Conservation (phyloP, 1,140 invertebrate species). For the Bombus ignitus region DNA sequence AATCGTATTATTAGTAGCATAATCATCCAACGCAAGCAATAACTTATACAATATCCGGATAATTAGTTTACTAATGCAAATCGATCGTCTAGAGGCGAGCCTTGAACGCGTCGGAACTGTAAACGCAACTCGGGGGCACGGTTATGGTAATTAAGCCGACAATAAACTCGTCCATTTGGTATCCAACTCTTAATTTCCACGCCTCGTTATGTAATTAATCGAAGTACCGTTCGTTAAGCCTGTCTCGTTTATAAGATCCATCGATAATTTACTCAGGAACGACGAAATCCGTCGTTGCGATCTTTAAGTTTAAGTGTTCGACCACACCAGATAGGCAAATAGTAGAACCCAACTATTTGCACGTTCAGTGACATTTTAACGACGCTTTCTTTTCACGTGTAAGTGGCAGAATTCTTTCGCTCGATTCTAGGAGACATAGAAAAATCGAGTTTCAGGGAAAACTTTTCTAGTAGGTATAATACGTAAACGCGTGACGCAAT, state of each 20-base stretch:
- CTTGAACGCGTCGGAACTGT: conserved; percentile 68
- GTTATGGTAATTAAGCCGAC: conserved; percentile 74
- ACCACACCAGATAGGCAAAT: background rate
- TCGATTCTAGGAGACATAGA: background rate
- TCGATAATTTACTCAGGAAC: background rate
- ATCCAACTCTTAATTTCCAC: conserved; percentile 37
- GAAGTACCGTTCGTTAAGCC: conserved; percentile 12
- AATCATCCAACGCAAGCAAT: conserved; percentile 37
- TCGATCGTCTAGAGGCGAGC: conserved; percentile 70
- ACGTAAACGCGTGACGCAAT: background rate
- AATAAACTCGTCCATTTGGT: conserved; percentile 55
- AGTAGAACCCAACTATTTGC: background rate
- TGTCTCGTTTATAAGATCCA: too few relatives aligned
- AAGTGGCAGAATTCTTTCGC: background rate
- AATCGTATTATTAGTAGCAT: background rate
- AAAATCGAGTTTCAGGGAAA: background rate
- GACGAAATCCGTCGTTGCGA: background rate
- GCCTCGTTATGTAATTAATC: background rate
- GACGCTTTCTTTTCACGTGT: background rate
- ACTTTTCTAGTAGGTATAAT: background rate
- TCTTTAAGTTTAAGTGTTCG: background rate
- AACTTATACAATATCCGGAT: conserved; percentile 71
- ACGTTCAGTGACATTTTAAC: background rate
- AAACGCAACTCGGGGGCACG: conserved; percentile 65
- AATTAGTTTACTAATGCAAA: conserved; percentile 77